Base-by-base conservation (phyloP, 2,113 vertebrate species). In the Xenopus borealis region DNA sequence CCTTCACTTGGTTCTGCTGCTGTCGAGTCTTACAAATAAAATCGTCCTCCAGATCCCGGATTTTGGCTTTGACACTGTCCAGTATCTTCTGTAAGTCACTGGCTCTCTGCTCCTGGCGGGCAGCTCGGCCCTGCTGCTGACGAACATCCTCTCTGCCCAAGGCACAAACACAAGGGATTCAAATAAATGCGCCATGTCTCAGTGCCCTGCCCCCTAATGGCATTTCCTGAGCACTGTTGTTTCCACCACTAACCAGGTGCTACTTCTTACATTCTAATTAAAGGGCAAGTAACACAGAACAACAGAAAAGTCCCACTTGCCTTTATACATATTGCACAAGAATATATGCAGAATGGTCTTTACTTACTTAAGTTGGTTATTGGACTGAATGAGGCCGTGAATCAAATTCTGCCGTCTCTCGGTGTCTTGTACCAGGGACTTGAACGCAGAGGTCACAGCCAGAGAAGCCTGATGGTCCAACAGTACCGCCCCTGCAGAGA, bases 11-110 rank as follows among this genome's bases (percentile, higher is more conserved):
- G 52, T 81, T 86, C 73, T 90, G 91, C 62, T 94, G 90, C 66
- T 91, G 89, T 47, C 82, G 89, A 12, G 88, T 89, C 71, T 89
- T 93, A 73, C 80, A 80, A 62, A 96, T 87, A 1, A 84, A 93
- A 59, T 92, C 88, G 74, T 95, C 94, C 84, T 98, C 94, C 80
- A 97, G 82, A 71, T 94, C 92, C 81, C 92, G 86, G 80, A 97
- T 89, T 87, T 91, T 93, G 81, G 80, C 80, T 83, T 90, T 95
- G 45, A 96, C 90, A 14, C 62, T 79, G 16, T 93, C 89, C 81
- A 95, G 79, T 52, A 96, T 79, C 0, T 81, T 80, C 83, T 96
- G 92, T 78, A 96, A 87, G 64, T 95, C 92, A 0, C 90, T 82
- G 62, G 85, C 91, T 68, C 89, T 84, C 50, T 91, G 84, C 44